Evolutionary conservation across 2,888 invertebrate genomes (phyloP).

Genomic region (Melanophora roralis): DNA sequence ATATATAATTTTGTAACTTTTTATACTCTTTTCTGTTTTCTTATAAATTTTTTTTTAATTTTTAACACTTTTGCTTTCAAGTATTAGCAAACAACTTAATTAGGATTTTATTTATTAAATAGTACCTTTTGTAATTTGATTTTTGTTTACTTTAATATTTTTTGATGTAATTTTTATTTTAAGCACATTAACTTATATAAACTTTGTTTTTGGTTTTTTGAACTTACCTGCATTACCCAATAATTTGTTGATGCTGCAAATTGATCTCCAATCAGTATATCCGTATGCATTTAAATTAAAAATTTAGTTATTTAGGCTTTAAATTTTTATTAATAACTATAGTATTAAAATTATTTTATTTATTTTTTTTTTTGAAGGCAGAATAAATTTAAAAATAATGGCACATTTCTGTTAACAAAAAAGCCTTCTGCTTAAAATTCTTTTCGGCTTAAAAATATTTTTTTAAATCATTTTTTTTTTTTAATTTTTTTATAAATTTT

Average conservation of each 20-base stretch:
- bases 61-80: too few species aligned
- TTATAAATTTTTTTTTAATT: too few species aligned
- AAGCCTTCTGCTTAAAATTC: neutral
- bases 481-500: neutral
- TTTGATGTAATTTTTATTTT: too few species aligned
- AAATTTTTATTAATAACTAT: neutral
- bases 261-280: conserved; percentile 78
- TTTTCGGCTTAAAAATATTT: neutral
- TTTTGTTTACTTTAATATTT: too few species aligned
- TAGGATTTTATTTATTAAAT: too few species aligned
- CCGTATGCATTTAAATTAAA: conserved; percentile 77
- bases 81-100: too few species aligned
- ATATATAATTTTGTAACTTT: too few species aligned
- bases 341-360: too few species aligned
- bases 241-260: conserved; percentile 77
- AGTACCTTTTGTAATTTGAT: neutral
- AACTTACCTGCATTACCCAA: conserved; percentile 78
- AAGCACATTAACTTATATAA: too few species aligned
- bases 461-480: neutral
- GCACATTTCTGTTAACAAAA: conserved; percentile 30
- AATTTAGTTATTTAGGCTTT: neutral
- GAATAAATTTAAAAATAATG: conserved; percentile 25
- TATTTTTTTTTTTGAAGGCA: neutral
- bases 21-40: too few species aligned
- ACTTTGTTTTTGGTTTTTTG: neutral